Percentiles rank a stretch among this genome's conserved stretches.
Conservation (phyloP, 2,797 vertebrate species). For the Sebastes melanostomus region DNA sequence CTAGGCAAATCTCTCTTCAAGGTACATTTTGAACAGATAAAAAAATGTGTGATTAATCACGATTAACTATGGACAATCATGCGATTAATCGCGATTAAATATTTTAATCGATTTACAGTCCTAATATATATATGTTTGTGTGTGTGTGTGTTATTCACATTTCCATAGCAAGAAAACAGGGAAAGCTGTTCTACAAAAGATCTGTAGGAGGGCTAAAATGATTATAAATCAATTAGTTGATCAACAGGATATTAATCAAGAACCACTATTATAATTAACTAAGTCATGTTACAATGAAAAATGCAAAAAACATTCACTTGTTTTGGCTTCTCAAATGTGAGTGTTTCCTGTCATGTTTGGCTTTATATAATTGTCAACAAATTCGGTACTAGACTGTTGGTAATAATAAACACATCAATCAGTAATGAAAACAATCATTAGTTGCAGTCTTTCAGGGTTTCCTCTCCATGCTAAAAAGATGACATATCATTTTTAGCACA, state of each 20-base stretch:
- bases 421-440: not conserved
- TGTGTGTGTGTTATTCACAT: too few relatives aligned
- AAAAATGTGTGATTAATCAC: too few relatives aligned
- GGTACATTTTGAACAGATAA: too few relatives aligned
- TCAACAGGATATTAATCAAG: not conserved
- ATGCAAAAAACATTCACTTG: not conserved
- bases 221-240: not conserved
- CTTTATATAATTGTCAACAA: not conserved
- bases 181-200: not conserved
- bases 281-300: not conserved
- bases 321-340: not conserved
- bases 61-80: too few relatives aligned
- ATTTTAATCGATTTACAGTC: too few relatives aligned
- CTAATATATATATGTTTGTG: too few relatives aligned
- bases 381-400: not conserved
- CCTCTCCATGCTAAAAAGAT: not conserved
- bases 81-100: too few relatives aligned
- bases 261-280: not conserved
- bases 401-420: not conserved
- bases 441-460: not conserved
- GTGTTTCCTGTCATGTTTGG: not conserved
- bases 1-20: too few relatives aligned
- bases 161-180: not conserved
- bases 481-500: not conserved
- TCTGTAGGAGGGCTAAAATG: not conserved